Evolutionary conservation across 2,888 invertebrate species (phyloP).

Genomic region (Eristalinus sepulchralis): DNA sequence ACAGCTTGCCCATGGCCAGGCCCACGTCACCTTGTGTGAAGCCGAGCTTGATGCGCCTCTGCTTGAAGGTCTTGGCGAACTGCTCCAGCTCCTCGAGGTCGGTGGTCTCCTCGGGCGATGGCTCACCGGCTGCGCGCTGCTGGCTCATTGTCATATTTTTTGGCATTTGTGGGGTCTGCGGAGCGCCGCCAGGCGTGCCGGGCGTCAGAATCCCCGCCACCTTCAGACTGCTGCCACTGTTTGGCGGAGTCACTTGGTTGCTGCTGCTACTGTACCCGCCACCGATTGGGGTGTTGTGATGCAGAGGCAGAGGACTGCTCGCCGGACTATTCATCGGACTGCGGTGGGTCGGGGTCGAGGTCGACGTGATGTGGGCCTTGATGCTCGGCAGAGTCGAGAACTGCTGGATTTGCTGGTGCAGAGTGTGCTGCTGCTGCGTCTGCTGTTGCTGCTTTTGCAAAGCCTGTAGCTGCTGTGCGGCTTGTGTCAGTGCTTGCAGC

Average conservation of each 20-base stretch:
- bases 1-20: slow-evolving; percentile 98
- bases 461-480: slow-evolving; percentile 91
- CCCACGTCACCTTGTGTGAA: slow-evolving; percentile 99
- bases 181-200: slow-evolving; percentile 83
- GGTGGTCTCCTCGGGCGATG: slow-evolving; percentile 95
- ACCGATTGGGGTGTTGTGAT: slow-evolving; percentile 68
- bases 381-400: slow-evolving; percentile 70
- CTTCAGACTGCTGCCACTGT: slow-evolving; percentile 79
- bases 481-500: slow-evolving; percentile 89
- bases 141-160: slow-evolving; percentile 81
- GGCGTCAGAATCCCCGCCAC: slow-evolving; percentile 83
- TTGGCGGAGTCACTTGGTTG: slow-evolving; percentile 82
- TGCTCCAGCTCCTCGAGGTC: slow-evolving; percentile 99
- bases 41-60: slow-evolving; percentile 97
- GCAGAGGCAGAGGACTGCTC: slow-evolving; percentile 77
- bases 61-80: slow-evolving; percentile 99
- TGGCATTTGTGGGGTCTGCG: slow-evolving; percentile 82
- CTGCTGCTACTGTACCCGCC: slow-evolving; percentile 75
- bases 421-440: slow-evolving; percentile 66
- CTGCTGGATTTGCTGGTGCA: slow-evolving; percentile 72
- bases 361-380: slow-evolving; percentile 66
- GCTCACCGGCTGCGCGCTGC: slow-evolving; percentile 87
- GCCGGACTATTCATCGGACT: slow-evolving; percentile 79
- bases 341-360: slow-evolving; percentile 78
- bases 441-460: slow-evolving; percentile 85